Conservation (phyloP, 2,888 invertebrate species). For the Taphrorychus bicolor region DNA sequence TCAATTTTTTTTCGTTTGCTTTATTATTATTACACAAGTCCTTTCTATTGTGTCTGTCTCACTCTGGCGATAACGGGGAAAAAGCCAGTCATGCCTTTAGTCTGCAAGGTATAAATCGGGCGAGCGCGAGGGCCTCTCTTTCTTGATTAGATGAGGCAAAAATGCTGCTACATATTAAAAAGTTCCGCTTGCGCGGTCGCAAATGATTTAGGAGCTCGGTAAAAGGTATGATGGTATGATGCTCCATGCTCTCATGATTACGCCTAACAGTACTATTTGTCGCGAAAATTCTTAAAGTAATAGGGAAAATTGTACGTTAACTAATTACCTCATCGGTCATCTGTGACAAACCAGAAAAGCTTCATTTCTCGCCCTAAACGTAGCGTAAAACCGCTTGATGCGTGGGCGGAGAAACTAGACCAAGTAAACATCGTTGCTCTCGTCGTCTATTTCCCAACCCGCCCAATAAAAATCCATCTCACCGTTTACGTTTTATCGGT, state of each 20-base stretch:
- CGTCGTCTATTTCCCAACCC: no score
- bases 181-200: constrained; percentile 50
- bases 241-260: neutral
- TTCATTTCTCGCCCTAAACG: neutral
- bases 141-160: neutral
- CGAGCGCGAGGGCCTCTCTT: no score
- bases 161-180: constrained; percentile 46
- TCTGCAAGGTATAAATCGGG: constrained; percentile 4
- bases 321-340: constrained; percentile 9
- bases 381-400: constrained; percentile 2
- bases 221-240: constrained; percentile 18
- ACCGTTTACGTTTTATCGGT: neutral
- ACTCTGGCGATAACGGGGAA: neutral
- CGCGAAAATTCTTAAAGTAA: constrained; percentile 1
- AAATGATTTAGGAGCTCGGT: constrained; percentile 12
- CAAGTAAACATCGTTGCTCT: neutral
- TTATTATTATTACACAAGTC: neutral
- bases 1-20: neutral
- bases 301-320: constrained; percentile 1
- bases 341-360: constrained; percentile 5
- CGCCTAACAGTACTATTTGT: neutral
- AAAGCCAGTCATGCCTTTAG: constrained; percentile 2
- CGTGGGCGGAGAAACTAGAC: constrained; percentile 12
- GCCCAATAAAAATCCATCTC: constrained; percentile 7
- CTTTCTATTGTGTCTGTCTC: neutral